A percentile compares a stretch with the other conserved stretches of the same genome.
Evolutionary conservation across 2,888 invertebrate species (phyloP).

Genomic region (Arctia plantaginis): DNA sequence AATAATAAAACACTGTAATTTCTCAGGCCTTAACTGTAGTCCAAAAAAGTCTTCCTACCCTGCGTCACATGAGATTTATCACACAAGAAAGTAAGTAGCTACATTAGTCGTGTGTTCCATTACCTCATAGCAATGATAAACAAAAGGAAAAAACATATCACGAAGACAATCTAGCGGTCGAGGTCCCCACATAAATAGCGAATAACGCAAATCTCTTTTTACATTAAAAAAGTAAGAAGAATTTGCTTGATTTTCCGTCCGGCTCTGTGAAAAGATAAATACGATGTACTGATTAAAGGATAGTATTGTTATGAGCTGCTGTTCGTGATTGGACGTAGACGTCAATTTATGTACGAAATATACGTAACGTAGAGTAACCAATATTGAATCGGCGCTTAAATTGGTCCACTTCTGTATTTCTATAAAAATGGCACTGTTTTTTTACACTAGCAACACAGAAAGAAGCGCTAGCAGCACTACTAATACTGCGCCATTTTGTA

Average conservation of each 20-base stretch:
- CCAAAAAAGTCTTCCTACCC: background rate
- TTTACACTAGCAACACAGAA: too few species aligned
- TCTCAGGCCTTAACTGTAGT: background rate
- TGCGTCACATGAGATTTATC: constrained; percentile 37
- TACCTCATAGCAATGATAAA: constrained; percentile 32
- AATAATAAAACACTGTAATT: constrained; percentile 2
- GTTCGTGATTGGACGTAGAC: background rate
- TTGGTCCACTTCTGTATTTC: too few species aligned
- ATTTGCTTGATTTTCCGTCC: background rate
- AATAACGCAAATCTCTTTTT: background rate
- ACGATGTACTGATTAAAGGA: too few species aligned
- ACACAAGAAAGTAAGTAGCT: constrained; percentile 36
- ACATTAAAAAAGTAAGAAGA: background rate
- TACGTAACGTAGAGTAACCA: too few species aligned
- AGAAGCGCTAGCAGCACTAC: too few species aligned
- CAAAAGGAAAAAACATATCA: constrained; percentile 22
- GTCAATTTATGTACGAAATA: too few species aligned
- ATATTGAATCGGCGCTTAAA: too few species aligned
- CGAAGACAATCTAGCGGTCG: background rate
- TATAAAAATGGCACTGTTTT: too few species aligned
- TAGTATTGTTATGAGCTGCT: background rate
- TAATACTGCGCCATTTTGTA: too few species aligned
- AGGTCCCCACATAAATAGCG: background rate
- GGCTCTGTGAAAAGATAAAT: background rate
- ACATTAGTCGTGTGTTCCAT: constrained; percentile 36